Conservation (phyloP, 2,888 invertebrate species). For the Arrhopalites spinosus region DNA sequence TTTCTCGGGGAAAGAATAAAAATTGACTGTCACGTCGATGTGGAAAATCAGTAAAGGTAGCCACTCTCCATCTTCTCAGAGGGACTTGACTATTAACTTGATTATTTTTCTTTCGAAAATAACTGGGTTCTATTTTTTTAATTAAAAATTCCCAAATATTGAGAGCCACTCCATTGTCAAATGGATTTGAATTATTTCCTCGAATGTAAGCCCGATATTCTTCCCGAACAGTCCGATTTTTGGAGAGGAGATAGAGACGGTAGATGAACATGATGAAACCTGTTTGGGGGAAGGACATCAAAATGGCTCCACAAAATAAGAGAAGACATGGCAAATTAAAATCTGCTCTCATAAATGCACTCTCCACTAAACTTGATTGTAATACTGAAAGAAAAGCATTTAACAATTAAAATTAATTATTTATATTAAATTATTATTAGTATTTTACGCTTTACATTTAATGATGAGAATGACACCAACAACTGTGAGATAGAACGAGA, state of each 20-base stretch:
- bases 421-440: not conserved
- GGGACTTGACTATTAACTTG: constrained; percentile 2
- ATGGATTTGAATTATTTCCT: constrained; percentile 15
- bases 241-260: constrained; percentile 19
- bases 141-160: constrained; percentile 15
- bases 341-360: constrained; percentile 1
- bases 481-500: constrained; percentile 14
- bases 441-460: constrained; percentile 9
- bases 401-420: not conserved
- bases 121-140: constrained; percentile 7
- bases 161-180: constrained; percentile 5
- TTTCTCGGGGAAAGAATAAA: not conserved
- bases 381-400: not conserved
- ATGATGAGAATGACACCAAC: not conserved
- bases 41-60: not conserved
- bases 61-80: constrained; percentile 1
- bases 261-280: constrained; percentile 26
- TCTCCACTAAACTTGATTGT: not conserved
- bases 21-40: constrained; percentile 7
- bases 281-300: constrained; percentile 28
- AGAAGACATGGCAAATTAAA: constrained; percentile 11
- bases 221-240: constrained; percentile 24
- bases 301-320: constrained; percentile 3
- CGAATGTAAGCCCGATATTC: constrained; percentile 26
- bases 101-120: constrained; percentile 19